Base-by-base conservation (phyloP, 2,797 vertebrate species). In the Trichosurus vulpecula region DNA sequence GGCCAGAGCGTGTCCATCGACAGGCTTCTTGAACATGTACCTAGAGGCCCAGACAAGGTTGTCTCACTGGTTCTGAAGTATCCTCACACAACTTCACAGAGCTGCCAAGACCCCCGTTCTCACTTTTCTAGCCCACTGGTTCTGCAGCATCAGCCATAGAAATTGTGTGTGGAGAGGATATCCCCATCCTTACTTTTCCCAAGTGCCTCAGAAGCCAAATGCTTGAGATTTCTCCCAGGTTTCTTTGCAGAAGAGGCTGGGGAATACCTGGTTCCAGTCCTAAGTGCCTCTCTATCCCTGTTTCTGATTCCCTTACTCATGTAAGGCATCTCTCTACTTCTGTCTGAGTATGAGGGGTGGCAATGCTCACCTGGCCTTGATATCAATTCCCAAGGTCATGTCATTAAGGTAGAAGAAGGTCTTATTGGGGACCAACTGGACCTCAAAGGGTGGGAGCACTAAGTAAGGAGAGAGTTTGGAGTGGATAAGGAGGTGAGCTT, bases 391-490 rank as follows among this genome's bases (percentile, higher is more conserved):
- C 92, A 98, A 41, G 22, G 41, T 52, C 19, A 92, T 22, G 6
- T 96, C 66, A 0, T 0, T 53, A 90, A 97, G 92, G 92, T 93
- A 90, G 95, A 97, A 97, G 93, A 97, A 98, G 14, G 93, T 97
- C 61, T 93, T 96, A 35, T 96, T 91, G 51, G 96, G 95, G 3
- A 2, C 94, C 52, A 98, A 94, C n/a, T 74, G 95, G 94, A 98
- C 97, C 4, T 95, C 96, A 16, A 97, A 98, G 35, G 94, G 92
- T 0, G 97, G 97, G 29, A 97, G 97, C 66, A 96, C 98, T 98
- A 61, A 22, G 31, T 22, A 16, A 55, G n/a, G 29, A 51, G 74
- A 47, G 8, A 51, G 10, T 87, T 51, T 87, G 41, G 74, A 87
- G 5, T 5, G 47, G 41, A 25, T 35, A 30, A 91, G 8, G 2